Evolutionary conservation across 2,113 vertebrate genomes (phyloP), one percentile per base, ranked within the genome.

Genomic region (Anas platyrhynchos): DNA sequence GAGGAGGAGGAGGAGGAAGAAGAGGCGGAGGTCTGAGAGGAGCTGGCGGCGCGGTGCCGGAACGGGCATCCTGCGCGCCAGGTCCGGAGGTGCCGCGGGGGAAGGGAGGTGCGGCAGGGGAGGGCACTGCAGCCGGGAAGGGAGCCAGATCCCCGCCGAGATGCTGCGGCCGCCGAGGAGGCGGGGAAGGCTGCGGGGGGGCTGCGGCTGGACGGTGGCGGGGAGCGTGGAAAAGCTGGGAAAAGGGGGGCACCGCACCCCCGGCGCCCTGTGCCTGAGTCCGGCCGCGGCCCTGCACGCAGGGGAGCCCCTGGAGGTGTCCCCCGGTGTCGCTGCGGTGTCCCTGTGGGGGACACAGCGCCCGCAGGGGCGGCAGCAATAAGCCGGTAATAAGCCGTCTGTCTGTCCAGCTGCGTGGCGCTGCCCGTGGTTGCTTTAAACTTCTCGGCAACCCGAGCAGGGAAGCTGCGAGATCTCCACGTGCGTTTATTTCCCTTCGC

Each of bases 111-210:
- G 93, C 93, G 82, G 95, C 69, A 59, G 74, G 26, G 62, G 22
- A 90, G 80, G 86, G 52, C 61, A 89, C 95, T 67, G 96, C 94
- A 97, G 87, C 84, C 91, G 94, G 95, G 96, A 86, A 48, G 14
- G 75, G 71, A 91, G 96, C 94, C 95, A 97, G 87, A n/a, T 48
- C 18, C 85, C 41, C 74, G 11, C 5, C 6, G 74, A 46, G 75
- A 55, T 83, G 67, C 82, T 89, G 94, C 74, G 61, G 95, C 79
- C 36, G 48, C 32, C 3, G 79, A 68, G 79, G 68, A 71, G 21
- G 59, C 34, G 46, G 46, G 46, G 46, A 48, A 20, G 46, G 46
- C 20, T 48, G 46, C 61, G 4, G 68, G 20, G 59, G 1, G 66
- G 25, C 54, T 55, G 76, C 63, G 55, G 55, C 68, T 20, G 20